A percentile compares a stretch with the other conserved stretches of the same genome.
These are phyloP conservation scores for Thymelicus sylvestris DNA, from an alignment of 2,888 invertebrate genomes.

Conservation along the genomic window DNA sequence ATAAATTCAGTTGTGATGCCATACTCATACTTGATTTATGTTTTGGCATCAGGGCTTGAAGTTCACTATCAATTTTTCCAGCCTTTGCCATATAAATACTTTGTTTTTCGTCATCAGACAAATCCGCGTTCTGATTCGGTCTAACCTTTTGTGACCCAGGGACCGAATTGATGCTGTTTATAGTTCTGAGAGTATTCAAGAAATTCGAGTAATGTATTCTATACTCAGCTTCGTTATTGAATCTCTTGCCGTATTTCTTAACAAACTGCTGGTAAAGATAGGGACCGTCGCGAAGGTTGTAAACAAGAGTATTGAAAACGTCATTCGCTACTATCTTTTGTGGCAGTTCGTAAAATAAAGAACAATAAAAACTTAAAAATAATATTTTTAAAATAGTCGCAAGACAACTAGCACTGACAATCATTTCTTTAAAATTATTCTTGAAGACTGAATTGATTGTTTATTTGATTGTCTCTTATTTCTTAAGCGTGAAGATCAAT, in stretches of 20 bases:
- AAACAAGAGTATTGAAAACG: conserved; percentile 26
- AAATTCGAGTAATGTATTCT: conserved; percentile 56
- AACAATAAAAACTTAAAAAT: neutral
- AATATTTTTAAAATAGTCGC: neutral
- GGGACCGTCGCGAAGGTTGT: conserved; percentile 45
- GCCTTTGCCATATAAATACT: conserved; percentile 29
- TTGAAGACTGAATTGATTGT: neutral
- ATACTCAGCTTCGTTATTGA: conserved; percentile 53
- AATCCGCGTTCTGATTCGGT: conserved; percentile 61
- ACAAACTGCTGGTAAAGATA: conserved; percentile 43
- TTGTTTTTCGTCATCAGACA: conserved; percentile 49
- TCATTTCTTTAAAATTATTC: neutral
- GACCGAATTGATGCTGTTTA: conserved; percentile 58
- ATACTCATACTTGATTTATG: conserved; percentile 40
- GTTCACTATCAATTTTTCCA: conserved; percentile 52
- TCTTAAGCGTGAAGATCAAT: neutral
- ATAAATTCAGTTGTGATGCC: neutral
- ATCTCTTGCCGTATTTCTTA: conserved; percentile 52
- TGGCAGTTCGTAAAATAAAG: neutral
- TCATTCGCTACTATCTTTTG: conserved; percentile 24
- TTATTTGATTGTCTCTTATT: neutral
- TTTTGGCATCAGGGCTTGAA: conserved; percentile 41
- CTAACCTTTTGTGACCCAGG: conserved; percentile 51
- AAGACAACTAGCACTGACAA: neutral
- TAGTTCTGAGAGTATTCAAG: conserved; percentile 54